Percentiles rank a stretch among this genome's conserved stretches.
Conservation (phyloP, 2,113 vertebrate species). For the Paraplagusia blochii region DNA sequence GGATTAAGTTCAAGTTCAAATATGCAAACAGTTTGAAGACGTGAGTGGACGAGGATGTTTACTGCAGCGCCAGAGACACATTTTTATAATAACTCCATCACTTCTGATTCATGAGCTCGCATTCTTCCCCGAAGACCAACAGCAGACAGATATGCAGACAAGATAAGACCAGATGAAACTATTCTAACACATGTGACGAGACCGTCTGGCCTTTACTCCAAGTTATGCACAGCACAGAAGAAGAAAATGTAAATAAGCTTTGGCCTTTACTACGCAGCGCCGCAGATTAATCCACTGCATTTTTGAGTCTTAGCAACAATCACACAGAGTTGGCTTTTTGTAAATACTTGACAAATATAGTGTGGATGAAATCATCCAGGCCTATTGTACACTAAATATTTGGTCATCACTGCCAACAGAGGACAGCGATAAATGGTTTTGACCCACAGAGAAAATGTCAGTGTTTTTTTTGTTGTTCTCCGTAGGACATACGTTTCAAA, state of each 20-base stretch:
- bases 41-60: conserved; percentile 24
- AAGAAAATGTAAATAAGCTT: not conserved
- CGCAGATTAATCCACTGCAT: too few species aligned
- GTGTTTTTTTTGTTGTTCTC: too few species aligned
- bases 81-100: conserved; percentile 43
- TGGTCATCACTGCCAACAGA: too few species aligned
- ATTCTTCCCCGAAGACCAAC: conserved; percentile 59
- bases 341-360: too few species aligned
- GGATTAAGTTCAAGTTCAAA: conserved; percentile 17
- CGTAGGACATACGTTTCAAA: too few species aligned
- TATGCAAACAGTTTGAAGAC: conserved; percentile 37
- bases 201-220: not conserved
- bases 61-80: conserved; percentile 42
- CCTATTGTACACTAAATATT: too few species aligned
- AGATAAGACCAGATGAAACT: conserved; percentile 63
- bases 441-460: too few species aligned
- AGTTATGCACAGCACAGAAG: not conserved
- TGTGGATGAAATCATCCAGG: too few species aligned
- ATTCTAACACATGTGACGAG: conserved; percentile 50
- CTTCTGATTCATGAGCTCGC: conserved; percentile 34
- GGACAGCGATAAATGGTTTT: too few species aligned
- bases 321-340: too few species aligned
- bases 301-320: too few species aligned
- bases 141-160: conserved; percentile 46
- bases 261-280: too few species aligned